phyloP scores from a whole-genome alignment of 2,888 invertebrate species.

The Fabriciana adippe region DNA sequence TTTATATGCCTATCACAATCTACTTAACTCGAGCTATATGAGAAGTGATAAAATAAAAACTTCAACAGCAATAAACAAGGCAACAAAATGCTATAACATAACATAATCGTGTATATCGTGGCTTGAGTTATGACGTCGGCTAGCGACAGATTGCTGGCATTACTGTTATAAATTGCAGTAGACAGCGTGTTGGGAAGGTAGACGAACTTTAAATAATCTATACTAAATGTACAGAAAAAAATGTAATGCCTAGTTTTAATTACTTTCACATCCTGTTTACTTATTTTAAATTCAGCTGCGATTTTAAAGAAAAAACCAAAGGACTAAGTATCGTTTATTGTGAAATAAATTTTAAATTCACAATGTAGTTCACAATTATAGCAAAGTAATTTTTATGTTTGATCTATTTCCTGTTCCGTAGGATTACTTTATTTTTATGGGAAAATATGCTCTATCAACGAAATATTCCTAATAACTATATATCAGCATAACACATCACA shows the following conservation, averaged over 20 bases:
- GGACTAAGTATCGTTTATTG: too few relatives aligned
- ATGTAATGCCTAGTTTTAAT: constrained; percentile 9
- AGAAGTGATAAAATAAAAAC: constrained; percentile 32
- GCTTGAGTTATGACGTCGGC: constrained; percentile 54
- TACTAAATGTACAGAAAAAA: constrained; percentile 12
- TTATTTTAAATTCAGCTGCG: too few relatives aligned
- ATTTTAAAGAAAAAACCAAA: too few relatives aligned
- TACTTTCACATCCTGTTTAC: neutral
- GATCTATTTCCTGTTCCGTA: too few relatives aligned
- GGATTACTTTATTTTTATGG: too few relatives aligned
- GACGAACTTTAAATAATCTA: constrained; percentile 54
- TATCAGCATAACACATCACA: too few relatives aligned
- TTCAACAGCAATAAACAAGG: constrained; percentile 55
- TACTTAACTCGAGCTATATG: constrained; percentile 15
- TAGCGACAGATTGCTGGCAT: constrained; percentile 75
- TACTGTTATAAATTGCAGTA: constrained; percentile 73
- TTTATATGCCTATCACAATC: neutral
- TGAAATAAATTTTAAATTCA: too few relatives aligned
- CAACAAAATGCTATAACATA: constrained; percentile 54
- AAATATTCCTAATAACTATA: too few relatives aligned
- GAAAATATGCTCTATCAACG: too few relatives aligned
- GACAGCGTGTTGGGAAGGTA: constrained; percentile 63
- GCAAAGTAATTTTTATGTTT: too few relatives aligned
- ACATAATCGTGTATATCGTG: constrained; percentile 51
- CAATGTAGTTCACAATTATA: too few relatives aligned